A percentile compares a stretch with the other conserved stretches of the same genome.
Evolutionary conservation across 2,797 vertebrate genomes (phyloP).

Genomic region (Luscinia megarhynchos): DNA sequence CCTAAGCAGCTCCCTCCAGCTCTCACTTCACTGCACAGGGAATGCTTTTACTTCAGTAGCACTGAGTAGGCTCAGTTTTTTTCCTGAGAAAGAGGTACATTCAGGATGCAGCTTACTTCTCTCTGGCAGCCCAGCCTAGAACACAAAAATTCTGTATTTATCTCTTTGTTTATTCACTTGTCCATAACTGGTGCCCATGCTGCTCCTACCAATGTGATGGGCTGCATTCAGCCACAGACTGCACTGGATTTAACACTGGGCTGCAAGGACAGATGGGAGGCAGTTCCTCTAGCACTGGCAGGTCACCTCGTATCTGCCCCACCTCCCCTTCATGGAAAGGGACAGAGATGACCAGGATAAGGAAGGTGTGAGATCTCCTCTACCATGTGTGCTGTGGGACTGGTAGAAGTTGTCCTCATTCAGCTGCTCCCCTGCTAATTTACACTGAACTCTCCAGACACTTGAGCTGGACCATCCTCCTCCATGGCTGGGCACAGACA

Average conservation of each 20-base stretch:
- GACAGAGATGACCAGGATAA: not conserved
- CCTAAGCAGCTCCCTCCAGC: not conserved
- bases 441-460: not conserved
- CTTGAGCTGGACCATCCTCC: not conserved
- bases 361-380: not conserved
- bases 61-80: not conserved
- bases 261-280: not conserved
- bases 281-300: not conserved
- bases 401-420: not conserved
- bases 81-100: not conserved
- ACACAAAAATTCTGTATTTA: not conserved
- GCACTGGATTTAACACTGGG: not conserved
- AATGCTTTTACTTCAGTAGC: not conserved
- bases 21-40: not conserved
- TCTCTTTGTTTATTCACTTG: not conserved
- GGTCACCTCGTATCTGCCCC: not conserved
- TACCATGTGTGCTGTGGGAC: rapidly evolving
- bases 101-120: not conserved
- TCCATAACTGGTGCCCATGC: not conserved
- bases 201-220: not conserved
- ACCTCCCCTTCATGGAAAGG: not conserved
- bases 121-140: not conserved
- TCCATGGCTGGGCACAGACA: not conserved
- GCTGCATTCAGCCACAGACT: not conserved
- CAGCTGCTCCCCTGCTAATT: not conserved